Evolutionary conservation across 2,113 vertebrate species (phyloP).

Genomic region (Procavia capensis): DNA sequence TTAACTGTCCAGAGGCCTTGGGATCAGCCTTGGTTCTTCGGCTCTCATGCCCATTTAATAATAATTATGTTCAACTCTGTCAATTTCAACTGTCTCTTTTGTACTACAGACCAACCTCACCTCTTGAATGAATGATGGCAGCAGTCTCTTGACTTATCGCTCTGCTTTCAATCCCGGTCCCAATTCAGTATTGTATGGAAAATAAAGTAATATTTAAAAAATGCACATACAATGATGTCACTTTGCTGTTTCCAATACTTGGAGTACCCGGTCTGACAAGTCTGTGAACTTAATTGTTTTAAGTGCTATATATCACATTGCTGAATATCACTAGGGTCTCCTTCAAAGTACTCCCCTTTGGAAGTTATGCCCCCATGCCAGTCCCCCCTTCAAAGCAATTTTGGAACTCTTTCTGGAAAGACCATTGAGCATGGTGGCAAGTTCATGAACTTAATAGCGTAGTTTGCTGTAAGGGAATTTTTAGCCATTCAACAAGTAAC

Average conservation of each 20-base stretch:
- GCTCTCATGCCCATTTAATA: not conserved
- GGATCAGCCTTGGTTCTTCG: not conserved
- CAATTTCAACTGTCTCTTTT: not conserved
- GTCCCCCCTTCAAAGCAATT: too few species aligned
- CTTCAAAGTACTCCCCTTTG: too few species aligned
- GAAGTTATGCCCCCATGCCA: too few species aligned
- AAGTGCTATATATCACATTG: too few species aligned
- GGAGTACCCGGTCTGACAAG: not conserved
- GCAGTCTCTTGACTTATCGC: not conserved
- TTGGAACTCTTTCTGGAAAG: too few species aligned
- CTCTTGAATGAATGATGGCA: not conserved
- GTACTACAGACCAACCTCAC: not conserved
- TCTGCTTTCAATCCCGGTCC: not conserved
- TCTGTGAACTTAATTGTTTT: too few species aligned
- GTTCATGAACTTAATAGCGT: too few species aligned
- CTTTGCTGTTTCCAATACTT: not conserved
- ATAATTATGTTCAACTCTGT: not conserved
- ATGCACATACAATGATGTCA: not conserved
- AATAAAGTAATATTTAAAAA: slow-evolving; percentile 39
- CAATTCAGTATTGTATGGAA: not conserved
- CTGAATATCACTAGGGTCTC: too few species aligned
- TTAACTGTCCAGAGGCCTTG: not conserved
- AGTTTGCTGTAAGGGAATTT: too few species aligned
- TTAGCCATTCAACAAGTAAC: too few species aligned
- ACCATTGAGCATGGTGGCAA: too few species aligned